phyloP scores from a whole-genome alignment of 2,113 vertebrate genomes.

The Gymnogyps californianus region DNA sequence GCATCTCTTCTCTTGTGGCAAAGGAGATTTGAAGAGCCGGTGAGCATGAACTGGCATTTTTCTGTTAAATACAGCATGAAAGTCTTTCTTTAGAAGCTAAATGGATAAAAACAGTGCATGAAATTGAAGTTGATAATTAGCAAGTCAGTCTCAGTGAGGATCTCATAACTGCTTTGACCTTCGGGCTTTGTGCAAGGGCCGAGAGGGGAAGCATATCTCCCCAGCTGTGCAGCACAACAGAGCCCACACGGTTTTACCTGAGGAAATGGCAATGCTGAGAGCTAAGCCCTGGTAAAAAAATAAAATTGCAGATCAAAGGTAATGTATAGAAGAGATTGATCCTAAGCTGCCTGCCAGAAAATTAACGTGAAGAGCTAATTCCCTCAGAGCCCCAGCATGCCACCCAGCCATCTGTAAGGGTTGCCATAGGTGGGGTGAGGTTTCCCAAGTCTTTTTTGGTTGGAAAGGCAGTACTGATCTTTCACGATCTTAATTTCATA shows the following conservation, averaged over 20 bases:
- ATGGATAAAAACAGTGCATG: constrained; percentile 35
- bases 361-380: constrained; percentile 4
- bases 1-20: background rate
- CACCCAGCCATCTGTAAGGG: background rate
- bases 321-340: background rate
- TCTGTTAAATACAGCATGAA: constrained; percentile 16
- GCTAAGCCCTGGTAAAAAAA: background rate
- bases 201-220: background rate
- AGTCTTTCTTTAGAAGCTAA: constrained; percentile 42
- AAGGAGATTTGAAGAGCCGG: background rate
- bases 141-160: background rate
- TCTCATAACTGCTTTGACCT: background rate
- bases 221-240: background rate
- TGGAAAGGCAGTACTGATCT: background rate
- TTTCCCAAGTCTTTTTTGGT: background rate
- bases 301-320: background rate
- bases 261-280: background rate
- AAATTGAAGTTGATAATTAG: constrained; percentile 37
- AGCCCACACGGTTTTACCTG: background rate
- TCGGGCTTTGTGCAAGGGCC: background rate
- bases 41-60: background rate
- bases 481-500: background rate
- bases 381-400: background rate
- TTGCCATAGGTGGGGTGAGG: background rate
- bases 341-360: background rate